phyloP scores from a whole-genome alignment of 2,113 vertebrate genomes.

The Cyprinus carpio region DNA sequence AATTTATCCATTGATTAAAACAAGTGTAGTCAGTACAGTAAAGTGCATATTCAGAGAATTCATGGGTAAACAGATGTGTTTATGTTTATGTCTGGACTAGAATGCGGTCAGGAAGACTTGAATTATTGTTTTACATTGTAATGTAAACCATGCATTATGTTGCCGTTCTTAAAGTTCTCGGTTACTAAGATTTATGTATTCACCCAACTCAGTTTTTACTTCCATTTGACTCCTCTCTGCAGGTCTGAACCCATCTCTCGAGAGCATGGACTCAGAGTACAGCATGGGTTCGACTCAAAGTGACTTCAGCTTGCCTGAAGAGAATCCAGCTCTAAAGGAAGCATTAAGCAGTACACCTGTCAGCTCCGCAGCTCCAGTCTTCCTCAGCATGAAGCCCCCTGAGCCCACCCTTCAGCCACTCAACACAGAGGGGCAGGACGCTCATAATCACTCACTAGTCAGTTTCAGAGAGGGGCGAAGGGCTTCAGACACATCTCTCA shows the following conservation, averaged over 20 bases:
- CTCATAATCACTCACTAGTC: constrained; percentile 91
- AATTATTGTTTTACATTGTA: not conserved
- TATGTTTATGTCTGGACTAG: not conserved
- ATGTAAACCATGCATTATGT: not conserved
- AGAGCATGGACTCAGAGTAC: constrained; percentile 89
- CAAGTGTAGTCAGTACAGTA: not conserved
- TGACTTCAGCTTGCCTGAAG: constrained; percentile 85
- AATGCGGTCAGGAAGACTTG: not conserved
- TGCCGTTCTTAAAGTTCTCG: not conserved
- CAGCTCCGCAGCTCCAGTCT: constrained; percentile 73
- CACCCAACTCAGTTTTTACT: not conserved
- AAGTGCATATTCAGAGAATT: too few relatives aligned
- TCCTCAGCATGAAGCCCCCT: constrained; percentile 81
- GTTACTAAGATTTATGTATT: not conserved
- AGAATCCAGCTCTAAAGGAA: constrained; percentile 80
- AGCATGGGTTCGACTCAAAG: constrained; percentile 88
- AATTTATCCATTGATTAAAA: not conserved
- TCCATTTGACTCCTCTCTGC: constrained; percentile 72
- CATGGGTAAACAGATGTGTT: too few relatives aligned
- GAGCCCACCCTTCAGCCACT: constrained; percentile 87
- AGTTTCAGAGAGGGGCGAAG: constrained; percentile 95
- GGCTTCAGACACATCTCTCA: constrained; percentile 95
- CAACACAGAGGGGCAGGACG: constrained; percentile 82
- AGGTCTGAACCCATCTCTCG: constrained; percentile 87
- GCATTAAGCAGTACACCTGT: constrained; percentile 73